These are phyloP conservation scores for Takifugu flavidus DNA, from an alignment of 2,113 vertebrate species.

Conservation along the genomic window DNA sequence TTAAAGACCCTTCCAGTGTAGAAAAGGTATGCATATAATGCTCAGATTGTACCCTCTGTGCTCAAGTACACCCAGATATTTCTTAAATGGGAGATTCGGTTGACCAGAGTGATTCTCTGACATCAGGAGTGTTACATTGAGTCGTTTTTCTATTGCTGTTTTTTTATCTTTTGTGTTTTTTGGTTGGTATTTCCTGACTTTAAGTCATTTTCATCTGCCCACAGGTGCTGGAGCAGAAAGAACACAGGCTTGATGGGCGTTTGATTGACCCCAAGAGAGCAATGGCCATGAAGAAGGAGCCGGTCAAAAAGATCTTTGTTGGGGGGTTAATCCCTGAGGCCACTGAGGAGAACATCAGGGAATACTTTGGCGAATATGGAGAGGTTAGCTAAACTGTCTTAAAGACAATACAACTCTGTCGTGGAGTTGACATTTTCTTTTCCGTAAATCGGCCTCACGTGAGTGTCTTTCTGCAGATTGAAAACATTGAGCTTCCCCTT, in stretches of 20 bases:
- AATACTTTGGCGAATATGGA: slow-evolving; percentile 92
- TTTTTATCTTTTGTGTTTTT: not conserved
- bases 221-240: slow-evolving; percentile 93
- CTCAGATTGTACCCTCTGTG: not conserved
- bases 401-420: not conserved
- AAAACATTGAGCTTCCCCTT: slow-evolving; percentile 93
- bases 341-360: slow-evolving; percentile 93
- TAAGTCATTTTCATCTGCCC: not conserved
- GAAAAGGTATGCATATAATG: slow-evolving; percentile 80
- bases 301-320: slow-evolving; percentile 97
- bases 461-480: slow-evolving; percentile 77
- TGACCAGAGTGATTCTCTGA: too few relatives aligned
- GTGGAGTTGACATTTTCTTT: too few relatives aligned
- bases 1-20: slow-evolving; percentile 89
- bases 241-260: slow-evolving; percentile 92
- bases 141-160: not conserved
- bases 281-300: slow-evolving; percentile 98
- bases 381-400: slow-evolving; percentile 74
- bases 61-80: not conserved
- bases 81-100: too few relatives aligned
- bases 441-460: not conserved
- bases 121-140: too few relatives aligned
- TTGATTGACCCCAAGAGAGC: slow-evolving; percentile 97
- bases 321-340: slow-evolving; percentile 95
- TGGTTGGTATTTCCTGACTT: not conserved